Evolutionary conservation across 2,113 vertebrate genomes (phyloP).

Genomic region (Tragelaphus scriptus): DNA sequence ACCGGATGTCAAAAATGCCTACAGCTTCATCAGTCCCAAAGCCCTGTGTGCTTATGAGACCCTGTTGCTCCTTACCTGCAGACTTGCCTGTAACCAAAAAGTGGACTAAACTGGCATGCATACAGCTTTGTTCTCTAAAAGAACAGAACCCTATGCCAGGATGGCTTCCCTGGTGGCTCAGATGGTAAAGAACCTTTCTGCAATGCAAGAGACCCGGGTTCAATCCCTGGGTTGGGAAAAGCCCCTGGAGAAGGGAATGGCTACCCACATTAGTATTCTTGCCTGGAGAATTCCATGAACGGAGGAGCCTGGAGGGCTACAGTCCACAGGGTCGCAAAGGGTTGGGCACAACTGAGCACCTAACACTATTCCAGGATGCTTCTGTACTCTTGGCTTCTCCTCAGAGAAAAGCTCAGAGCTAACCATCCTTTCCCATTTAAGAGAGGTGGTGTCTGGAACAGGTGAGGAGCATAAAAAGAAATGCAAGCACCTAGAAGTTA

Average conservation of each 20-base stretch:
- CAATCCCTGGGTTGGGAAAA: not conserved
- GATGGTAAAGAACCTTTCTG: not conserved
- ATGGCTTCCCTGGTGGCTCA: not conserved
- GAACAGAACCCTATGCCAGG: not conserved
- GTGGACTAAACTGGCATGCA: not conserved
- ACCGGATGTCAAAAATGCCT: not conserved
- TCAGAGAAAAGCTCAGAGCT: not conserved
- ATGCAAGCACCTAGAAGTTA: not conserved
- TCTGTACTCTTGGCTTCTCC: not conserved
- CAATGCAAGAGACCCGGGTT: not conserved
- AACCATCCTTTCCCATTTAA: not conserved
- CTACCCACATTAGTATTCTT: too few species aligned
- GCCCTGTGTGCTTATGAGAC: not conserved
- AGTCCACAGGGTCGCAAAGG: too few species aligned
- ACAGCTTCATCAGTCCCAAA: rapidly evolving
- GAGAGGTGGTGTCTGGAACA: not conserved
- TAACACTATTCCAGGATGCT: not conserved
- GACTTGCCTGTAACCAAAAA: not conserved
- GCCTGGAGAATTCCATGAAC: too few species aligned
- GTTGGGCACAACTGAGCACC: too few species aligned
- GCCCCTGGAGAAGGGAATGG: not conserved
- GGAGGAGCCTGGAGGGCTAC: too few species aligned
- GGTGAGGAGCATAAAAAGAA: not conserved
- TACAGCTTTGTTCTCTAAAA: not conserved
- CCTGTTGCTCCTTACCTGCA: not conserved